Percentiles rank a stretch among this genome's conserved stretches.
phyloP scores from a whole-genome alignment of 2,797 vertebrate species.

The Sparidentex hasta region DNA sequence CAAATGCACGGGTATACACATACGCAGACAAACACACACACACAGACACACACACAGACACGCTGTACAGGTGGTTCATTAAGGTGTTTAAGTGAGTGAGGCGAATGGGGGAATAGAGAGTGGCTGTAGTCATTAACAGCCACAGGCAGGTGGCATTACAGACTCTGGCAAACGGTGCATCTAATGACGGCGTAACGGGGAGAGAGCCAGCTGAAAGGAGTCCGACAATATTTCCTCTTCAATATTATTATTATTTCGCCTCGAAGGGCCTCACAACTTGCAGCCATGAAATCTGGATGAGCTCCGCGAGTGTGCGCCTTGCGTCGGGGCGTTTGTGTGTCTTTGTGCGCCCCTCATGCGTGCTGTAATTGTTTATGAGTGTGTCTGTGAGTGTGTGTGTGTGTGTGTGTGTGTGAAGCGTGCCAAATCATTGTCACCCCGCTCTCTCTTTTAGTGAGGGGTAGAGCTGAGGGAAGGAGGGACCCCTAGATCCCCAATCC shows the following conservation, averaged over 20 bases:
- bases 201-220: constrained; percentile 30
- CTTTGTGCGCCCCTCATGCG: constrained; percentile 19
- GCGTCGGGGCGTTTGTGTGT: constrained; percentile 35
- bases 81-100: constrained; percentile 66
- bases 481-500: constrained; percentile 68
- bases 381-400: constrained; percentile 18
- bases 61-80: constrained; percentile 74
- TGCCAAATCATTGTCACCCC: constrained; percentile 71
- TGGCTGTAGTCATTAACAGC: constrained; percentile 67
- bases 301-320: constrained; percentile 29
- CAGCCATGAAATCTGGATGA: constrained; percentile 55
- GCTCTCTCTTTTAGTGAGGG: constrained; percentile 55
- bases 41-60: constrained; percentile 31
- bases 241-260: constrained; percentile 52
- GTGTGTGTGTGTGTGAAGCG: constrained; percentile 40
- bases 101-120: constrained; percentile 52
- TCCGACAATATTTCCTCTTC: constrained; percentile 40
- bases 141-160: constrained; percentile 60
- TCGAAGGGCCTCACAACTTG: constrained; percentile 38
- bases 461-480: constrained; percentile 62
- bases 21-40: constrained; percentile 23
- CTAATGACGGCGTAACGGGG: constrained; percentile 43
- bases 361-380: constrained; percentile 54
- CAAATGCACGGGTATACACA: constrained; percentile 32
- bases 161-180: constrained; percentile 41